Percentiles rank a stretch among this genome's conserved stretches.
Evolutionary conservation across 2,113 vertebrate species (phyloP).

Genomic region (Leuciscus idus): DNA sequence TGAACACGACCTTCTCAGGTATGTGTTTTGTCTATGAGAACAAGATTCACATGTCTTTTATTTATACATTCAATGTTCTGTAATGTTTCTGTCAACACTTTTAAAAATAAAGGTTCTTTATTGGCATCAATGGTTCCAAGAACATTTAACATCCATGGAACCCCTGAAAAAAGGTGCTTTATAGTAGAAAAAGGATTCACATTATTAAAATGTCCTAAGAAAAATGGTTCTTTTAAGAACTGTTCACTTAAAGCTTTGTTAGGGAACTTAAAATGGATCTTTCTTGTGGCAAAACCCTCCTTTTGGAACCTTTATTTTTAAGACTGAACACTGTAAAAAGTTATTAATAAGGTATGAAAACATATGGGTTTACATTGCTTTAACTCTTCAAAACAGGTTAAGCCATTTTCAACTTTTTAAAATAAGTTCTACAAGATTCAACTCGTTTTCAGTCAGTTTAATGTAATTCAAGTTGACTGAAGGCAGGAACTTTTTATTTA

Average conservation of each 20-base stretch:
- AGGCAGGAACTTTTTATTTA: too few relatives aligned
- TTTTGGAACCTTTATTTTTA: background rate
- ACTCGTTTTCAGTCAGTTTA: too few relatives aligned
- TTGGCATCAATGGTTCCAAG: background rate
- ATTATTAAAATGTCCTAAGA: background rate
- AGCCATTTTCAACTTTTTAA: too few relatives aligned
- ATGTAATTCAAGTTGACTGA: too few relatives aligned
- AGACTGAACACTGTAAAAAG: too few relatives aligned
- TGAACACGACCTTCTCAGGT: background rate
- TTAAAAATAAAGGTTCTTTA: background rate
- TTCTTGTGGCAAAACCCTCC: background rate
- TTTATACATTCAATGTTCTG: background rate
- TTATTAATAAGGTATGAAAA: too few relatives aligned
- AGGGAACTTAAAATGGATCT: background rate
- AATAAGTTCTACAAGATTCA: too few relatives aligned
- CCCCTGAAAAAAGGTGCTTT: background rate
- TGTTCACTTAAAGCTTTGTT: background rate
- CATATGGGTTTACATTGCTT: too few relatives aligned
- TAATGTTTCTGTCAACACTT: background rate
- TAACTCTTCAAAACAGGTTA: too few relatives aligned
- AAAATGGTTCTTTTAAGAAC: background rate
- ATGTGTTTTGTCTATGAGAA: background rate
- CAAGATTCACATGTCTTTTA: background rate
- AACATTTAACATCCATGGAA: background rate
- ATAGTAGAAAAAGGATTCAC: background rate